These are phyloP conservation scores for Eubasilissa regina DNA, from an alignment of 1,140 invertebrate species.

Conservation along the genomic window DNA sequence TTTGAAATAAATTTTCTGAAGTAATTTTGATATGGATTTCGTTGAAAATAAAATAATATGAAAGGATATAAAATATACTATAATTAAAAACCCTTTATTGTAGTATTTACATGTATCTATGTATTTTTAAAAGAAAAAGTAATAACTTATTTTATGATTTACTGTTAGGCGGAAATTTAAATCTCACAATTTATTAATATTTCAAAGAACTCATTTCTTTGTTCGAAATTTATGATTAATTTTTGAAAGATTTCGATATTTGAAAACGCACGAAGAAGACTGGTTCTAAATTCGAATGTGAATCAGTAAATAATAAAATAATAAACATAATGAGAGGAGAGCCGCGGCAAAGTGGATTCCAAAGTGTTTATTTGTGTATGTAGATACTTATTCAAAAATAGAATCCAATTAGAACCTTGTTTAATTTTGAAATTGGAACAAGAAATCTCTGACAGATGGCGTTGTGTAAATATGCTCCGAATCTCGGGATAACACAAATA, in stretches of 20 bases:
- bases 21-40: too few relatives aligned
- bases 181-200: too few relatives aligned
- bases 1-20: too few relatives aligned
- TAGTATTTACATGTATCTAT: too few relatives aligned
- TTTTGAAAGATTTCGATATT: not conserved
- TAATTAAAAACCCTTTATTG: too few relatives aligned
- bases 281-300: conserved; percentile 53
- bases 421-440: conserved; percentile 69
- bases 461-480: conserved; percentile 66
- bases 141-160: too few relatives aligned
- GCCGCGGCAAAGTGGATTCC: conserved; percentile 58
- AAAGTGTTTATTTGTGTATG: conserved; percentile 59
- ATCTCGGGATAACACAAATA: conserved; percentile 3
- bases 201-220: not conserved
- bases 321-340: conserved; percentile 57
- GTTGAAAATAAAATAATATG: too few relatives aligned
- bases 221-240: conserved; percentile 8
- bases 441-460: conserved; percentile 70
- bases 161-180: too few relatives aligned
- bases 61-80: too few relatives aligned
- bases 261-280: conserved; percentile 31
- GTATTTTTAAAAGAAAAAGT: too few relatives aligned
- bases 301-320: conserved; percentile 61
- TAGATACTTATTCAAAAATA: conserved; percentile 66
- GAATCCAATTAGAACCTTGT: conserved; percentile 70